Percentiles rank a stretch among this genome's conserved stretches.
phyloP scores from a whole-genome alignment of 2,113 vertebrate genomes.

The Etia nguti region DNA sequence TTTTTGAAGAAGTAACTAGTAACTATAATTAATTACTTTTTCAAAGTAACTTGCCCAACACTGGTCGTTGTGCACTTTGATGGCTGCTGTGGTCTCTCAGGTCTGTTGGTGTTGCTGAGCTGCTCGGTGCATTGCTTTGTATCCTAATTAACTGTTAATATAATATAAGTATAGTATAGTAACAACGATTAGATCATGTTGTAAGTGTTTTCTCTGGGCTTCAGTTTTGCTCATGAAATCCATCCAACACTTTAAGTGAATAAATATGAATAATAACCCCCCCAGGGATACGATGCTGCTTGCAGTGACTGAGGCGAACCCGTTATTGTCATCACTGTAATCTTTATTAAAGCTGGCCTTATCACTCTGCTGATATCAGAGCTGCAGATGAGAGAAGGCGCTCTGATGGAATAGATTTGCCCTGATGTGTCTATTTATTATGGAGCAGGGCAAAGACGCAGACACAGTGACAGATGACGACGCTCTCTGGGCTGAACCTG shows the following conservation, averaged over 20 bases:
- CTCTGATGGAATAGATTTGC: neutral
- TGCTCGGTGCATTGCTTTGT: fast-evolving
- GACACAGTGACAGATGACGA: neutral
- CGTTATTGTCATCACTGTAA: neutral
- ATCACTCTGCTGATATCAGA: neutral
- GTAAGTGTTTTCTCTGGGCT: neutral
- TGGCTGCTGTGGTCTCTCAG: neutral
- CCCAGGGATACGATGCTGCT: neutral
- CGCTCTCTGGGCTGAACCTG: neutral
- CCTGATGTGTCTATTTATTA: neutral
- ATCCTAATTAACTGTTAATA: neutral
- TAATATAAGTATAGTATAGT: neutral
- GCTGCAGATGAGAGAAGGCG: neutral
- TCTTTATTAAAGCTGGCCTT: neutral
- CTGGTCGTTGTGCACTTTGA: too few relatives aligned
- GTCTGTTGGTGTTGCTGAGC: neutral
- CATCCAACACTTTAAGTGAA: neutral
- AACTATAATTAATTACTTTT: too few relatives aligned
- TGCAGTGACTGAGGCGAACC: neutral
- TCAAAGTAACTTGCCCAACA: too few relatives aligned
- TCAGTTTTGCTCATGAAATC: neutral
- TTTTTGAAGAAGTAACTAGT: too few relatives aligned
- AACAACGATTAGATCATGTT: neutral
- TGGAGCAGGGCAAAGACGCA: neutral
- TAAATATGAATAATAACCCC: neutral